A percentile compares a stretch with the other conserved stretches of the same genome.
phyloP scores from a whole-genome alignment of 2,113 vertebrate genomes.

The Nestor notabilis region DNA sequence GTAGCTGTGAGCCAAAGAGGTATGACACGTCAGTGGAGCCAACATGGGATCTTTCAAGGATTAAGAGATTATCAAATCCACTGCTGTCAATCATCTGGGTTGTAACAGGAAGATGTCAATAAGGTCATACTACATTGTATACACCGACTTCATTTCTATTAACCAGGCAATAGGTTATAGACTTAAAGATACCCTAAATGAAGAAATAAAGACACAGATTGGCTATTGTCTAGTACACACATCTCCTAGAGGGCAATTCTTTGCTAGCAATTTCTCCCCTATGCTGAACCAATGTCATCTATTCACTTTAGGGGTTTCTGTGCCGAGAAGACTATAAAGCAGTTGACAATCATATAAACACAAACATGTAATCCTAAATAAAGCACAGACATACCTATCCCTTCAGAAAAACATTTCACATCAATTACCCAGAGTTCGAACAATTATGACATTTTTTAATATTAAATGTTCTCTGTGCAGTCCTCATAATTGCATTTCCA shows the following conservation, averaged over 20 bases:
- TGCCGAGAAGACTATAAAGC: not conserved
- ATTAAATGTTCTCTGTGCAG: not conserved
- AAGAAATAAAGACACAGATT: not conserved
- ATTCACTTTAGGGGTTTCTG: not conserved
- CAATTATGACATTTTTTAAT: not conserved
- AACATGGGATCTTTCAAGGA: not conserved
- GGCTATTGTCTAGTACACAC: not conserved
- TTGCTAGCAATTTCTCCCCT: not conserved
- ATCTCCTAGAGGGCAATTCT: not conserved
- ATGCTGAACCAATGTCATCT: not conserved
- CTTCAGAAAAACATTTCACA: not conserved
- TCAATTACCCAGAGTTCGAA: not conserved
- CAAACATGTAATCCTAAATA: not conserved
- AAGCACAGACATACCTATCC: not conserved
- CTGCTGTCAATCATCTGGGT: not conserved
- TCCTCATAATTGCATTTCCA: not conserved
- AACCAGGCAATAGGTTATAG: not conserved
- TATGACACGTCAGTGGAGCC: not conserved
- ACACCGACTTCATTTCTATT: not conserved
- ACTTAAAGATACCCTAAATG: not conserved
- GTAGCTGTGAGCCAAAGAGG: not conserved
- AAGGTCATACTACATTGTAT: not conserved
- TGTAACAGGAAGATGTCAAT: not conserved
- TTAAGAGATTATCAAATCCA: not conserved
- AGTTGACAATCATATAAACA: not conserved